These are phyloP conservation scores for Plectropomus leopardus DNA, from an alignment of 2,113 vertebrate species.

Conservation along the genomic window DNA sequence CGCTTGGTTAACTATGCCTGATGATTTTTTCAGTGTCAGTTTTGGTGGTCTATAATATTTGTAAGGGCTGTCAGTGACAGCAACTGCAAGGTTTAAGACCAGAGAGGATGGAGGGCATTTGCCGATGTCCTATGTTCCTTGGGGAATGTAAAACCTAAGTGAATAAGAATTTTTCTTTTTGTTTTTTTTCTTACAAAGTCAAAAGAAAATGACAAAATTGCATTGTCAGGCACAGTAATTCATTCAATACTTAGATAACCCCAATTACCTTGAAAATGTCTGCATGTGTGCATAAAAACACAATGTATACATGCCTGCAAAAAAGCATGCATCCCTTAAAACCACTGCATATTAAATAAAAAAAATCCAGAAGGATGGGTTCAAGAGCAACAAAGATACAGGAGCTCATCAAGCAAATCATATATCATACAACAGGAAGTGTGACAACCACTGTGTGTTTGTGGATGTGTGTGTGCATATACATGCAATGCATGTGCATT, in stretches of 20 bases:
- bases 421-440: not conserved
- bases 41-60: not conserved
- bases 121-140: too few relatives aligned
- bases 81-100: too few relatives aligned
- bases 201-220: not conserved
- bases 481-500: not conserved
- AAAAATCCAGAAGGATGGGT: conserved; percentile 35
- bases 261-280: not conserved
- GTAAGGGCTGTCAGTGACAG: too few relatives aligned
- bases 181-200: not conserved
- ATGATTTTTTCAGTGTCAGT: not conserved
- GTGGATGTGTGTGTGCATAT: not conserved
- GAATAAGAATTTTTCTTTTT: not conserved
- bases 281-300: conserved; percentile 5
- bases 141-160: too few relatives aligned
- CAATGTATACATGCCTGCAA: not conserved
- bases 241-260: not conserved
- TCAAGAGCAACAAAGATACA: conserved; percentile 22
- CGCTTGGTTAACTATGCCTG: too few relatives aligned
- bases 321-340: not conserved
- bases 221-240: not conserved
- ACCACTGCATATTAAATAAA: conserved; percentile 21
- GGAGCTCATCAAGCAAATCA: conserved; percentile 29
- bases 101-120: too few relatives aligned
- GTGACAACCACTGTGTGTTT: not conserved